Percentiles rank a stretch among this genome's conserved stretches.
Evolutionary conservation across 2,113 vertebrate species (phyloP).

Genomic region (Balaeniceps rex): DNA sequence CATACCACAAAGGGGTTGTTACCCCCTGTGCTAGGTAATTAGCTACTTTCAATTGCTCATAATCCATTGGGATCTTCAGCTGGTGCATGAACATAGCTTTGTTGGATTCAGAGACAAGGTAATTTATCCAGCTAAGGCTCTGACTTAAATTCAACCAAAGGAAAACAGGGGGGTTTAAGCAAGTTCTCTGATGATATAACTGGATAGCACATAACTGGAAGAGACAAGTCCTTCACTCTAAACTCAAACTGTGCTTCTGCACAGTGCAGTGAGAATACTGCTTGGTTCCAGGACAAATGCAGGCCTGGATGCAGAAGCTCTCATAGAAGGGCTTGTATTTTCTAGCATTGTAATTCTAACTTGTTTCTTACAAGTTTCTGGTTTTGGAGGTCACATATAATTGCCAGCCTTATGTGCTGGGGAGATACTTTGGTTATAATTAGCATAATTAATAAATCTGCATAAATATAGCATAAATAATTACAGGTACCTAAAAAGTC

Average conservation of each 20-base stretch:
- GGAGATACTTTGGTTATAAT: not conserved
- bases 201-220: not conserved
- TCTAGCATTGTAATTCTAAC: not conserved
- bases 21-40: not conserved
- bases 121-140: not conserved
- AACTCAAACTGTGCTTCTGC: not conserved
- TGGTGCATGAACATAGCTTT: accelerated
- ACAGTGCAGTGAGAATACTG: not conserved
- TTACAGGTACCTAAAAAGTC: not conserved
- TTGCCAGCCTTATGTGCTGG: not conserved
- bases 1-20: accelerated
- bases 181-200: not conserved
- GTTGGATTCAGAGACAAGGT: not conserved
- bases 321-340: not conserved
- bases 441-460: not conserved
- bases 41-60: not conserved
- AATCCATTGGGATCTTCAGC: not conserved
- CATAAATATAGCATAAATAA: not conserved
- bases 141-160: not conserved
- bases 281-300: not conserved
- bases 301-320: not conserved
- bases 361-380: not conserved
- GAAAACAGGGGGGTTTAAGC: not conserved
- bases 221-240: not conserved
- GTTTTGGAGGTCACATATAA: not conserved